Conservation (phyloP, 1,140 invertebrate genomes). For the Listronotus oregonensis region DNA sequence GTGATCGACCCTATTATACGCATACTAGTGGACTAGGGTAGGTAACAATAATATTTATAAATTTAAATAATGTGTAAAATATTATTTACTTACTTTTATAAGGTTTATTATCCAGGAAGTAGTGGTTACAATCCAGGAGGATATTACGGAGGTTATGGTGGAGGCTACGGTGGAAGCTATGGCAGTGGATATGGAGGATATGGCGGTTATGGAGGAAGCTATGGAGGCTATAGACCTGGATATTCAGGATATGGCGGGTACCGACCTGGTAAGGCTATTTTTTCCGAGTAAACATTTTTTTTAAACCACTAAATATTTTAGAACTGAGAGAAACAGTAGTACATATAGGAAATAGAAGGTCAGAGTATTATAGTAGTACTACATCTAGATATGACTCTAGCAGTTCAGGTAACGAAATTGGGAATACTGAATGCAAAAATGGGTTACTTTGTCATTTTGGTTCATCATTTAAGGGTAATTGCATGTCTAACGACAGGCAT, state of each 20-base stretch:
- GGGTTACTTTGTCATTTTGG: not conserved
- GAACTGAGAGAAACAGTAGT: not conserved
- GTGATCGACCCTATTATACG: not conserved
- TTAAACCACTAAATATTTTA: not conserved
- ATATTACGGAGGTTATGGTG: not conserved
- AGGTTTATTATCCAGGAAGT: no score
- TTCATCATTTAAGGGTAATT: not conserved
- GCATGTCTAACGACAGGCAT: not conserved
- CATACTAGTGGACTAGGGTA: no score
- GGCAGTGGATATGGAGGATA: not conserved
- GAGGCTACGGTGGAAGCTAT: not conserved
- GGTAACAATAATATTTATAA: no score
- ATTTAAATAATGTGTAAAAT: no score
- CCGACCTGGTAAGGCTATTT: not conserved
- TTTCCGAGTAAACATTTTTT: not conserved
- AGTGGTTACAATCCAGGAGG: not conserved
- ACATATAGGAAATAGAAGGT: slow-evolving; percentile 24
- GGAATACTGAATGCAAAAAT: not conserved
- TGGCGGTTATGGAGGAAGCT: slow-evolving; percentile 1
- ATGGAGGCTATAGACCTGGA: slow-evolving; percentile 3
- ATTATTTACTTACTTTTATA: no score
- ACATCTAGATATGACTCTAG: slow-evolving; percentile 18
- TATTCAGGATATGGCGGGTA: not conserved
- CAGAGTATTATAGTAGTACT: slow-evolving; percentile 15
- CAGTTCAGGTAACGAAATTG: slow-evolving; percentile 11